Evolutionary conservation across 2,797 vertebrate genomes (phyloP).

Genomic region (Otolemur crassicaudatus): DNA sequence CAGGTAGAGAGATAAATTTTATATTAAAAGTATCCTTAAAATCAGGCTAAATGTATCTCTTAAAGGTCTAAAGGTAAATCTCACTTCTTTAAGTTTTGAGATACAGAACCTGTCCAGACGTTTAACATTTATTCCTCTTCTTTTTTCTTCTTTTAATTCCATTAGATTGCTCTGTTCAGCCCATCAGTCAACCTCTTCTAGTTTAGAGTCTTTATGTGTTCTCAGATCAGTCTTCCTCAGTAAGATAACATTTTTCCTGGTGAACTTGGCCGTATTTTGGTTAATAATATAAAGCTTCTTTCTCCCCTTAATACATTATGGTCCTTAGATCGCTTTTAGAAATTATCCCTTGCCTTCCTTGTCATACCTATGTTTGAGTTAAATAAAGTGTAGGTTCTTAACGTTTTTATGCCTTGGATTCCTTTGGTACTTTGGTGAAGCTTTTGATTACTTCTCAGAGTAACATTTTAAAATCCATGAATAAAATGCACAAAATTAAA

Average conservation of each 20-base stretch:
- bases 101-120: not conserved
- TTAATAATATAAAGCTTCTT: not conserved
- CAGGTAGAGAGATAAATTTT: not conserved
- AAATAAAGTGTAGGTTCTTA: slow-evolving; percentile 23
- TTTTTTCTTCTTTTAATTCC: not conserved
- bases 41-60: not conserved
- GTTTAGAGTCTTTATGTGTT: not conserved
- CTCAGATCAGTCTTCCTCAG: not conserved
- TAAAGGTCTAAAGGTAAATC: not conserved
- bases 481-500: slow-evolving; percentile 32
- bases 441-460: not conserved
- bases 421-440: not conserved
- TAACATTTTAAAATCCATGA: not conserved
- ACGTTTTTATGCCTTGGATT: not conserved
- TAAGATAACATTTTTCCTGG: not conserved
- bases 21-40: not conserved
- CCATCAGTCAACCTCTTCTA: not conserved
- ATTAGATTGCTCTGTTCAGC: not conserved
- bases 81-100: not conserved
- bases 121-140: not conserved
- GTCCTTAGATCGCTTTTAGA: not conserved
- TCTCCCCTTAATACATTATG: not conserved
- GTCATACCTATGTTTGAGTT: slow-evolving; percentile 39
- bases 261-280: not conserved
- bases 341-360: not conserved